Conservation (phyloP, 2,113 vertebrate species). For the Otus sunia region DNA sequence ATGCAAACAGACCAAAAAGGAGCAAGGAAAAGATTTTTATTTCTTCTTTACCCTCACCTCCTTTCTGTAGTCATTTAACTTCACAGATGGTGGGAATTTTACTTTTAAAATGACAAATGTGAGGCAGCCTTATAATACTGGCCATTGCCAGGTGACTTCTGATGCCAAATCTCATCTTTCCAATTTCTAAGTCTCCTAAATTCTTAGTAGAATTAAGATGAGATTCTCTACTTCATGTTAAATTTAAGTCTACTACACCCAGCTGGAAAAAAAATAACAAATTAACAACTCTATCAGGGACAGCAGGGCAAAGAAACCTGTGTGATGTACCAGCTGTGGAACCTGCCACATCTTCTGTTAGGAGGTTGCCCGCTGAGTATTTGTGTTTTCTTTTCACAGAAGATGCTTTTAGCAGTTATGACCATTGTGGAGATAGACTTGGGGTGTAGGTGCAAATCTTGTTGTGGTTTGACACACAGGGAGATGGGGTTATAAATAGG, state of each 20-base stretch:
- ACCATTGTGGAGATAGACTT: not conserved
- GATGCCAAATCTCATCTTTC: not conserved
- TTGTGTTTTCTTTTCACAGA: not conserved
- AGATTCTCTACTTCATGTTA: not conserved
- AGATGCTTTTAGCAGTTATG: not conserved
- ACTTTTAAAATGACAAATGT: not conserved
- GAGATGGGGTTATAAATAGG: not conserved
- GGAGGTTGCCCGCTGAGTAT: no score
- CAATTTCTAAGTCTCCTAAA: not conserved
- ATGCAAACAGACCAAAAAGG: not conserved
- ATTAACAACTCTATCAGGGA: not conserved
- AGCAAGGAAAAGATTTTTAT: not conserved
- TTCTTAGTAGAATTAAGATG: not conserved
- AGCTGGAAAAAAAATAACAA: not conserved
- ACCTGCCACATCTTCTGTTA: not conserved
- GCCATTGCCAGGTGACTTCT: not conserved
- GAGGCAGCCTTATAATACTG: not conserved
- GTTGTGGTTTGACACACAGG: not conserved
- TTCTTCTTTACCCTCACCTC: not conserved
- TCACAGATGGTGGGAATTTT: not conserved
- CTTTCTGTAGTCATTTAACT: not conserved
- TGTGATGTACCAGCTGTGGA: fast-evolving
- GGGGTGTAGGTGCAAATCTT: not conserved
- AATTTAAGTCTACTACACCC: not conserved
- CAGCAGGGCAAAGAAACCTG: not conserved